phyloP scores from a whole-genome alignment of 2,113 vertebrate genomes.

The Himantopus leucocephalus region DNA sequence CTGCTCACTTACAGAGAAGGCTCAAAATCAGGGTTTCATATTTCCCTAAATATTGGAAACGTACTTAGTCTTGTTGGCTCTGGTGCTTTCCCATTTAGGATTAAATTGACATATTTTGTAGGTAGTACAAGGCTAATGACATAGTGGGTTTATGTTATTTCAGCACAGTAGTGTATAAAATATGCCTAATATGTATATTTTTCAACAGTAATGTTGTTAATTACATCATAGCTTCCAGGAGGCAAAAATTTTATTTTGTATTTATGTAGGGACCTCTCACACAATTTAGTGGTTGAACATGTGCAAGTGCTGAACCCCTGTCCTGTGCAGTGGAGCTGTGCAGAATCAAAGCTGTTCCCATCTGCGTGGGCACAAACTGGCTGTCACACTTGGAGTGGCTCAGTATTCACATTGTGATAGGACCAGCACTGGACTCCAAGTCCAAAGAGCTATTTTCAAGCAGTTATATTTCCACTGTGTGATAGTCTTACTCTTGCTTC shows the following conservation, averaged over 20 bases:
- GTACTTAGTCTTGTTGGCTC: background rate
- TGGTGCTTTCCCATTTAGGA: background rate
- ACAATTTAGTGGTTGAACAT: background rate
- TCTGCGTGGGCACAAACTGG: background rate
- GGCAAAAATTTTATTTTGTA: background rate
- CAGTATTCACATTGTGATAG: background rate
- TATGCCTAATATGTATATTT: background rate
- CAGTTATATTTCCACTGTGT: background rate
- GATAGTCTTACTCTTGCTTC: background rate
- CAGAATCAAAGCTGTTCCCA: background rate
- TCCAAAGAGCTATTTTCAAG: background rate
- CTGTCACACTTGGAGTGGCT: background rate
- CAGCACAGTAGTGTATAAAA: background rate
- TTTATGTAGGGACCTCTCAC: background rate
- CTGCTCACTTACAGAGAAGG: background rate
- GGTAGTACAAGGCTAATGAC: background rate
- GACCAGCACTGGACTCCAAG: accelerated
- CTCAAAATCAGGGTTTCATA: background rate
- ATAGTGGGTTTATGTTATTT: background rate
- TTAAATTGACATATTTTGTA: background rate
- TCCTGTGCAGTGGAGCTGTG: background rate
- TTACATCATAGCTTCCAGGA: background rate
- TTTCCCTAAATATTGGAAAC: background rate
- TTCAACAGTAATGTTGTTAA: background rate
- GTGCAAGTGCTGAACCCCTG: background rate